Evolutionary conservation across 2,888 invertebrate species (phyloP).

Genomic region (Cyrtodaria siliqua): DNA sequence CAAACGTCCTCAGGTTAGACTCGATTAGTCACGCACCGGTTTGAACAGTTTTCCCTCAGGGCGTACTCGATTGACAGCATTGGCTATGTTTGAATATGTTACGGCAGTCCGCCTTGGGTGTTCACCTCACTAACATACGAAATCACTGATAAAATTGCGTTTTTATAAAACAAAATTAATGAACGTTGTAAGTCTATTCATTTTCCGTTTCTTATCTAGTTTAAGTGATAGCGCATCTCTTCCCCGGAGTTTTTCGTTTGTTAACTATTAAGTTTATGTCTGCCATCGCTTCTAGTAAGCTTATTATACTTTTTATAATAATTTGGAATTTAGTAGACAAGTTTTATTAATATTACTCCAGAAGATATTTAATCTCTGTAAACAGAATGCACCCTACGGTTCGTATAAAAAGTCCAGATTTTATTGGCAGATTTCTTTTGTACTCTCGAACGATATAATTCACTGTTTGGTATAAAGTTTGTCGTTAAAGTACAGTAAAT

Average conservation of each 20-base stretch:
- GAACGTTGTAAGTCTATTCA: slow-evolving; percentile 1
- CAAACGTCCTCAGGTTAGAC: background rate
- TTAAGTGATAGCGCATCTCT: too few species aligned
- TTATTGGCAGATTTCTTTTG: slow-evolving; percentile 19
- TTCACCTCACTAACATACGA: background rate
- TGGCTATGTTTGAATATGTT: background rate
- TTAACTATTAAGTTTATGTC: too few species aligned
- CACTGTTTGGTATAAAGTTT: slow-evolving; percentile 21
- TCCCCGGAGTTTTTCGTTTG: too few species aligned
- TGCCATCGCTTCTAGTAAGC: too few species aligned
- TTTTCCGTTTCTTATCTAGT: background rate
- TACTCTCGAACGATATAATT: slow-evolving; percentile 16
- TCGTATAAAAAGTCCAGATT: too few species aligned
- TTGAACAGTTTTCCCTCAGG: slow-evolving; percentile 1
- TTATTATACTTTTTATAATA: too few species aligned
- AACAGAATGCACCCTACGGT: too few species aligned
- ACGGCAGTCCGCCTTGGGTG: slow-evolving; percentile 15
- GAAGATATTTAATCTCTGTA: too few species aligned
- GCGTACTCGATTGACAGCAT: slow-evolving; percentile 14
- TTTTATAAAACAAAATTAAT: slow-evolving; percentile 12
- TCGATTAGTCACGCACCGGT: slow-evolving; percentile 22
- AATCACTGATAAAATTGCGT: slow-evolving; percentile 1
- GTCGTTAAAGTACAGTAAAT: slow-evolving; percentile 39
- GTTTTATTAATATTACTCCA: too few species aligned
- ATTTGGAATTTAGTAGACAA: too few species aligned